Conservation (phyloP, 2,797 vertebrate species). For the Otolemur crassicaudatus region DNA sequence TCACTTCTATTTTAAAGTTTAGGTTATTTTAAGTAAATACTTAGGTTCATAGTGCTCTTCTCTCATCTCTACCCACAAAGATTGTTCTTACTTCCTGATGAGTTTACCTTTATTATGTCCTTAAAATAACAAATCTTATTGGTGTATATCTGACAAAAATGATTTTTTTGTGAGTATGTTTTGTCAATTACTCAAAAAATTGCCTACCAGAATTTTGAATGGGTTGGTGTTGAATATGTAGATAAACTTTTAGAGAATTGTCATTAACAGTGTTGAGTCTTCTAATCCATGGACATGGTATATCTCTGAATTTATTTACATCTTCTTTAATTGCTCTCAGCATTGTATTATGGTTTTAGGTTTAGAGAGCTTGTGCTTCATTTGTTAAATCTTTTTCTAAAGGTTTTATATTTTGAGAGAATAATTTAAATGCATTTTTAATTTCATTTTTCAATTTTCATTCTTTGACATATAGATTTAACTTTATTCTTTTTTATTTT, state of each 20-base stretch:
- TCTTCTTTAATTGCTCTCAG: not conserved
- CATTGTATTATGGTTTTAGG: not conserved
- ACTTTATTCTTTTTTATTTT: not conserved
- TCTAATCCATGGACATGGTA: not conserved
- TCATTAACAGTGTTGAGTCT: not conserved
- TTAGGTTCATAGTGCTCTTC: not conserved
- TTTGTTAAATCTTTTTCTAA: conserved; percentile 31
- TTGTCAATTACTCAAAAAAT: not conserved
- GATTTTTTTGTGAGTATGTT: not conserved
- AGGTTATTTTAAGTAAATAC: not conserved
- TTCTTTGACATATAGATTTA: not conserved
- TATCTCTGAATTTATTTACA: not conserved
- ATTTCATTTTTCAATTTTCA: conserved; percentile 21
- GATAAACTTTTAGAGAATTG: not conserved
- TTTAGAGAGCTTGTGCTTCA: not conserved
- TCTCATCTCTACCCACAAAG: not conserved
- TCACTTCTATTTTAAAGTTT: not conserved
- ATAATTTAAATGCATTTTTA: not conserved
- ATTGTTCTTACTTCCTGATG: not conserved
- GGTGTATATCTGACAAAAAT: not conserved
- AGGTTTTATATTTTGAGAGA: not conserved
- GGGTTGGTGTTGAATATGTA: not conserved
- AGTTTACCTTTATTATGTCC: not conserved
- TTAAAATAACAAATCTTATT: not conserved
- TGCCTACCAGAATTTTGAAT: not conserved